A percentile compares a stretch with the other conserved stretches of the same genome.
Conservation (phyloP, 2,888 invertebrate genomes). For the Serripes groenlandicus region DNA sequence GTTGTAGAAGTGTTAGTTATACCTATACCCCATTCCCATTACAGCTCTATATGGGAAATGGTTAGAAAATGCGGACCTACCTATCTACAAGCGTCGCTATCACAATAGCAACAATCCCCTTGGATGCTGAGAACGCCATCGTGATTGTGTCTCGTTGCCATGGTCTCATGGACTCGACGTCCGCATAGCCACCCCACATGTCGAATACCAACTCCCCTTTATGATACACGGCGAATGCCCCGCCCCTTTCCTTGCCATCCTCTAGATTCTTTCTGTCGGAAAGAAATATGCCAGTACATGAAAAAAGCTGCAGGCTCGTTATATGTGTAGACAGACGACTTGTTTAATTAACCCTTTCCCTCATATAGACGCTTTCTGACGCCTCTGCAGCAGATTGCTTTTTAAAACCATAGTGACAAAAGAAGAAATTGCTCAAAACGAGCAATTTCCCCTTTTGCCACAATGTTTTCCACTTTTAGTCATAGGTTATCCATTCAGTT, state of each 20-base stretch:
- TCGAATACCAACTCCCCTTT: constrained; percentile 82
- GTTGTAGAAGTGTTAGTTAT: no score
- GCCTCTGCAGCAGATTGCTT: no score
- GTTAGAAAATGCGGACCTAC: constrained; percentile 69
- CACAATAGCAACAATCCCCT: constrained; percentile 78
- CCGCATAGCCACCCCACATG: constrained; percentile 84
- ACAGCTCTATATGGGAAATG: no score
- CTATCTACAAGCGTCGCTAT: constrained; percentile 85
- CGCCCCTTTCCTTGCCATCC: constrained; percentile 76
- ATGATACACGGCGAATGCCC: constrained; percentile 80
- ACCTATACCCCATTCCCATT: no score
- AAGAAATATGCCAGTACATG: neutral
- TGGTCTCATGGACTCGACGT: constrained; percentile 71
- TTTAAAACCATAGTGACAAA: no score
- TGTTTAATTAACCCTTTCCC: neutral
- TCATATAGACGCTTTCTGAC: no score
- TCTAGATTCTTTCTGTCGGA: constrained; percentile 53
- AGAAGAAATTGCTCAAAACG: no score
- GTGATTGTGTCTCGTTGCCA: constrained; percentile 81
- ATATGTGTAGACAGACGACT: neutral
- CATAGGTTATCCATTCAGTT: no score
- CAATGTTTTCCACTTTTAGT: no score
- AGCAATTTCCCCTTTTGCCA: no score
- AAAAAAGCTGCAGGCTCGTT: neutral
- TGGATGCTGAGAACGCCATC: constrained; percentile 75